Conservation (phyloP, 2,888 invertebrate species). For the Aleiodes alternator region DNA sequence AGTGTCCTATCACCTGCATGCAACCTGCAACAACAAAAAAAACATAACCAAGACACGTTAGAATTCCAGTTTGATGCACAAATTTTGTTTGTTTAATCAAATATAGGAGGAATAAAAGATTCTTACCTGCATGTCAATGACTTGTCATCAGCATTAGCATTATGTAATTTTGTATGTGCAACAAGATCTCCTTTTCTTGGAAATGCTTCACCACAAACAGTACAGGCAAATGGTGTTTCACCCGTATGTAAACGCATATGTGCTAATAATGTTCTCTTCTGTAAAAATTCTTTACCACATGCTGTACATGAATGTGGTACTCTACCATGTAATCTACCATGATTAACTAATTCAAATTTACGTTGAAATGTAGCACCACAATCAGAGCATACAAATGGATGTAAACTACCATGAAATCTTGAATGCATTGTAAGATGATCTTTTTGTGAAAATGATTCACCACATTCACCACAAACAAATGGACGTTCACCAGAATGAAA, state of each 20-base stretch:
- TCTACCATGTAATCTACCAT: constrained; percentile 87
- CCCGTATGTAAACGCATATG: constrained; percentile 88
- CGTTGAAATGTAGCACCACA: constrained; percentile 91
- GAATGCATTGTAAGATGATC: constrained; percentile 93
- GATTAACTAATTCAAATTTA: constrained; percentile 91
- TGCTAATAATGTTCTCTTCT: constrained; percentile 88
- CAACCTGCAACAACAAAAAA: constrained; percentile 82
- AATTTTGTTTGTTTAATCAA: background rate
- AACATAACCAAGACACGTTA: no score
- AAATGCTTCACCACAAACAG: constrained; percentile 87
- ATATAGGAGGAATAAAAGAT: background rate
- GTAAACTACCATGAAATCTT: constrained; percentile 95
- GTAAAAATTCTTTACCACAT: constrained; percentile 90
- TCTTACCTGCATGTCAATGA: constrained; percentile 76
- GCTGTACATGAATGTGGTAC: constrained; percentile 89
- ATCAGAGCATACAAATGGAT: constrained; percentile 94
- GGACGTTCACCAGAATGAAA: constrained; percentile 91
- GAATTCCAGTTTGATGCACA: no score
- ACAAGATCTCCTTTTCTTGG: constrained; percentile 83
- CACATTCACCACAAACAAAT: constrained; percentile 91
- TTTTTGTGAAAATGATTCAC: constrained; percentile 93
- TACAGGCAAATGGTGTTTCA: constrained; percentile 84
- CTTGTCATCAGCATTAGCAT: constrained; percentile 75
- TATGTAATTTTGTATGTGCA: constrained; percentile 78
- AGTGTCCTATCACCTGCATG: constrained; percentile 89